Evolutionary conservation across 2,113 vertebrate species (phyloP).

Genomic region (Gallinago paraguaiae): DNA sequence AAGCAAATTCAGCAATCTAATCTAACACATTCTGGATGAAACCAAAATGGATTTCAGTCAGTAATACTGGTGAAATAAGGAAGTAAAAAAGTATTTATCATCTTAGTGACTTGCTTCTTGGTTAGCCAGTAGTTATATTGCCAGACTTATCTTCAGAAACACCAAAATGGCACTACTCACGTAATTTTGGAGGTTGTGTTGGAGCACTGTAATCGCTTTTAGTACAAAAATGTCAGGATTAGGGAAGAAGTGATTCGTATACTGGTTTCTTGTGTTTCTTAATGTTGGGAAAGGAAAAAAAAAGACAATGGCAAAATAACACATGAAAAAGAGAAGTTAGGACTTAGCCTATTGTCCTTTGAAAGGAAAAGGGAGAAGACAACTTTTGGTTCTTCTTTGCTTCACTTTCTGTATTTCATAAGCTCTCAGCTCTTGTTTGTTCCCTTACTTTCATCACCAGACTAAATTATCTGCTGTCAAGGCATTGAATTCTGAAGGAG

Average conservation of each 20-base stretch:
- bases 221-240: not conserved
- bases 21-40: not conserved
- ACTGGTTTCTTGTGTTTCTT: not conserved
- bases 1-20: not conserved
- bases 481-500: not conserved
- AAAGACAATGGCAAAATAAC: not conserved
- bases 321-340: not conserved
- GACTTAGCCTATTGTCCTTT: not conserved
- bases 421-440: not conserved
- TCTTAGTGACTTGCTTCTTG: not conserved
- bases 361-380: not conserved
- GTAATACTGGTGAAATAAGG: not conserved
- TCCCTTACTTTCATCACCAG: not conserved
- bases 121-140: not conserved
- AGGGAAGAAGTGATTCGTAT: not conserved
- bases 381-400: not conserved
- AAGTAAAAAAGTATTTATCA: not conserved
- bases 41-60: not conserved
- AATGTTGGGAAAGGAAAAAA: not conserved
- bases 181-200: not conserved
- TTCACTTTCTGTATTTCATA: not conserved
- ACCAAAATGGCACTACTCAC: not conserved
- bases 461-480: not conserved
- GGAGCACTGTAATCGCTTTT: not conserved
- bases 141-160: not conserved